These are phyloP conservation scores for Hyposoter didymator DNA, from an alignment of 2,888 invertebrate species.

Conservation along the genomic window DNA sequence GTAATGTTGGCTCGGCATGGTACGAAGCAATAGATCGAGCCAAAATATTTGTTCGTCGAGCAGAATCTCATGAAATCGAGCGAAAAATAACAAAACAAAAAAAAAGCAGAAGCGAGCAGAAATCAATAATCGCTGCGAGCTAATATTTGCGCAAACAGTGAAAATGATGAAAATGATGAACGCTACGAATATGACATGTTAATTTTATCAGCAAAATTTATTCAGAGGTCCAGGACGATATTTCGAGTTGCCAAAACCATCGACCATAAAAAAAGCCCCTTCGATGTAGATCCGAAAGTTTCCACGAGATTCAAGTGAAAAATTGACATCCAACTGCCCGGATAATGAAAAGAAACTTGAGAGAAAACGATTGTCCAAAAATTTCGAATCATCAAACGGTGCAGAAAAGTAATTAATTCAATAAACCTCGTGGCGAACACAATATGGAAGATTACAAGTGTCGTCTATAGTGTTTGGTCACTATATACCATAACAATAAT, in stretches of 20 bases:
- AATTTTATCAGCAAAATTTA: neutral
- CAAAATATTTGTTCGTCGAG: neutral
- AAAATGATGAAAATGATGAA: neutral
- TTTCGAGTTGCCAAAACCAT: too few species aligned
- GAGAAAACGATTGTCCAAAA: neutral
- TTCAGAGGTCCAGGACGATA: neutral
- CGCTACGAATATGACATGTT: neutral
- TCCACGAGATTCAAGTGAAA: neutral
- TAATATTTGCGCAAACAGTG: neutral
- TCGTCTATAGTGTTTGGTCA: neutral
- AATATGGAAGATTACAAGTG: neutral
- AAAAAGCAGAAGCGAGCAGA: neutral
- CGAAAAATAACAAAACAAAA: slow-evolving; percentile 1
- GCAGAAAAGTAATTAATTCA: slow-evolving; percentile 13
- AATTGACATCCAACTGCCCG: neutral
- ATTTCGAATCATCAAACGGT: neutral
- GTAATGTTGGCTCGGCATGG: neutral
- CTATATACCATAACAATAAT: slow-evolving; percentile 25
- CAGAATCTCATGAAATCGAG: neutral
- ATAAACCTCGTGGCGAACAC: slow-evolving; percentile 10
- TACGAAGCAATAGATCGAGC: neutral
- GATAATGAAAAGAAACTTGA: neutral
- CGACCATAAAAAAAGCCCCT: too few species aligned
- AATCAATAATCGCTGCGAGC: neutral
- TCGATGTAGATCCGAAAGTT: neutral